phyloP scores from a whole-genome alignment of 2,113 vertebrate genomes.

The Corythoichthys haematopterus region DNA sequence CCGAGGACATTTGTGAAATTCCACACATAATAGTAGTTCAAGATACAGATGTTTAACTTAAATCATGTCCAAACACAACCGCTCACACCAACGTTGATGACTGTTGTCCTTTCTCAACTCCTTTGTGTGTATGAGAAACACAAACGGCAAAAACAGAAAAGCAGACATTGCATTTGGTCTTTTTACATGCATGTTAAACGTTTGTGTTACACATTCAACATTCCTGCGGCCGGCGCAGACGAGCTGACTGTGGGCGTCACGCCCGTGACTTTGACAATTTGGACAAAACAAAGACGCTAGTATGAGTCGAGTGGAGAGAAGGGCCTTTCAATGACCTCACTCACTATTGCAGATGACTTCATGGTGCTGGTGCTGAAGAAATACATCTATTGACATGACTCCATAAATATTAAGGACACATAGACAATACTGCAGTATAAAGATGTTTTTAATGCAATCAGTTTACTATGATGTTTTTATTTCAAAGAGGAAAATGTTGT shows the following conservation, averaged over 20 bases:
- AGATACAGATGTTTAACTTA: slow-evolving; percentile 15
- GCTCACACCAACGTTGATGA: not conserved
- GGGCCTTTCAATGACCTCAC: not conserved
- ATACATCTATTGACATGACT: too few relatives aligned
- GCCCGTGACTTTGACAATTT: slow-evolving; percentile 27
- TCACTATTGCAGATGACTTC: too few relatives aligned
- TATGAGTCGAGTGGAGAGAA: slow-evolving; percentile 16
- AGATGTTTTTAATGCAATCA: not conserved
- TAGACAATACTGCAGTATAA: too few relatives aligned
- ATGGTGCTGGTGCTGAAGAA: too few relatives aligned
- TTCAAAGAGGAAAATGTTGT: too few relatives aligned
- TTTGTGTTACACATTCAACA: slow-evolving; percentile 22
- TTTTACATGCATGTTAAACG: slow-evolving; percentile 4
- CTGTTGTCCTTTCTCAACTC: not conserved
- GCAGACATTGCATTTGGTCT: not conserved
- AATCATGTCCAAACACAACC: slow-evolving; percentile 6
- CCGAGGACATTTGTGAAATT: slow-evolving; percentile 6
- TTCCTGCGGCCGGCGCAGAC: slow-evolving; percentile 33
- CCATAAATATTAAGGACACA: too few relatives aligned
- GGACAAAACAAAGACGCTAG: slow-evolving; percentile 52
- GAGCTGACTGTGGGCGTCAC: slow-evolving; percentile 14
- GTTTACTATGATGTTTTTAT: not conserved
- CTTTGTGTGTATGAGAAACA: not conserved
- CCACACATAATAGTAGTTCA: not conserved
- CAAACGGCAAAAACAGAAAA: not conserved